These are phyloP conservation scores for Leptinotarsa haldemani DNA, from an alignment of 2,888 invertebrate genomes.

Conservation along the genomic window DNA sequence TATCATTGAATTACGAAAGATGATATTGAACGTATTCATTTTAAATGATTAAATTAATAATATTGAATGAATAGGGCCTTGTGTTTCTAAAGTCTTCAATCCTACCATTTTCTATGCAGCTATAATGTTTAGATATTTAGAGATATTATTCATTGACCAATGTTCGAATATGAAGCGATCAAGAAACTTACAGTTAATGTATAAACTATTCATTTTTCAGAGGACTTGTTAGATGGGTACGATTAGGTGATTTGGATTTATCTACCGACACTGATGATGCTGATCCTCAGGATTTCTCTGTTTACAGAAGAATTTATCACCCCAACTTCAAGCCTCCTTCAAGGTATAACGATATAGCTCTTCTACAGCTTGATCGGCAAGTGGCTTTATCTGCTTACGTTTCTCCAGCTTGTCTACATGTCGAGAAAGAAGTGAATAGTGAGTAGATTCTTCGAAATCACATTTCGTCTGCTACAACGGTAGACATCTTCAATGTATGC, in stretches of 20 bases:
- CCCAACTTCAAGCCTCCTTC: conserved; percentile 61
- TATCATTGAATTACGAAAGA: too few relatives aligned
- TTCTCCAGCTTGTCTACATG: conserved; percentile 66
- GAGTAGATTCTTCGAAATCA: not conserved
- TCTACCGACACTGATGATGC: conserved; percentile 59
- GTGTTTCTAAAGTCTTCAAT: too few relatives aligned
- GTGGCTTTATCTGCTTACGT: conserved; percentile 61
- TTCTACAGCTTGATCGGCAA: conserved; percentile 62
- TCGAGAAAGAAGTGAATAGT: conserved; percentile 38
- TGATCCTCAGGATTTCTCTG: conserved; percentile 56
- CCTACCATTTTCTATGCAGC: too few relatives aligned
- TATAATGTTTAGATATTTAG: too few relatives aligned
- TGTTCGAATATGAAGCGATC: not conserved
- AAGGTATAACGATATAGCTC: conserved; percentile 68
- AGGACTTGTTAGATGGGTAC: conserved; percentile 38
- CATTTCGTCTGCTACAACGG: too few relatives aligned
- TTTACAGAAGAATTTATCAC: conserved; percentile 59
- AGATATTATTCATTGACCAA: not conserved
- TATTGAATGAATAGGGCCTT: too few relatives aligned
- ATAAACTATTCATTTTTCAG: conserved; percentile 24
- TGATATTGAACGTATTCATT: too few relatives aligned
- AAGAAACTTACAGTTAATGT: not conserved
- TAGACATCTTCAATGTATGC: too few relatives aligned
- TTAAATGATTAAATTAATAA: too few relatives aligned
- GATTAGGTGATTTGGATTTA: conserved; percentile 64